Percentiles rank a stretch among this genome's conserved stretches.
Conservation (phyloP, 2,888 invertebrate species). For the Dysmachus trigonus region DNA sequence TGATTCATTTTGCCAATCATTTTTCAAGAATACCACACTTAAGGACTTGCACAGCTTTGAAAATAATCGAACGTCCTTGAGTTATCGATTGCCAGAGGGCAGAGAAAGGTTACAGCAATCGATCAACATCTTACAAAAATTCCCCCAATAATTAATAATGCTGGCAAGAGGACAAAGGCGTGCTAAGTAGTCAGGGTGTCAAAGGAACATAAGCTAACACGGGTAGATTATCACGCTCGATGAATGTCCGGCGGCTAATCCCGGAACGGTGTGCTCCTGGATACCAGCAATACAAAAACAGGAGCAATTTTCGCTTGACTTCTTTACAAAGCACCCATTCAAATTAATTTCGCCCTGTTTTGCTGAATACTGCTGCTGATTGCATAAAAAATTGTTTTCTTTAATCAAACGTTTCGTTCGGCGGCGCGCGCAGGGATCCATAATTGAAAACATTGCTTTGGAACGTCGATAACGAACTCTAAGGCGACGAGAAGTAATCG, state of each 20-base stretch:
- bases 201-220: background rate
- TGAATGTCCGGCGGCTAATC: background rate
- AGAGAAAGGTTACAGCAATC: background rate
- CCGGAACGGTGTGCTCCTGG: too few relatives aligned
- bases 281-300: background rate
- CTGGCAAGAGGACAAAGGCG: background rate
- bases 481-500: background rate
- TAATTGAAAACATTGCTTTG: constrained; percentile 10
- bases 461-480: background rate
- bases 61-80: background rate
- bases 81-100: background rate
- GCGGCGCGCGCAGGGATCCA: background rate
- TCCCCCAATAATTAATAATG: background rate
- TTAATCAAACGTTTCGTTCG: constrained; percentile 4
- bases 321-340: background rate
- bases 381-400: constrained; percentile 6
- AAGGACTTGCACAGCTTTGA: background rate
- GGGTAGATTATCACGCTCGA: background rate
- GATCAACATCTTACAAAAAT: background rate
- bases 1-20: background rate
- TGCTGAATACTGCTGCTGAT: background rate
- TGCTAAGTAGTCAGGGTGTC: background rate
- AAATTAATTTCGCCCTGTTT: constrained; percentile 14
- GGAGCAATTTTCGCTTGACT: constrained; percentile 9
- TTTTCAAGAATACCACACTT: background rate